These are phyloP conservation scores for Cherax destructor DNA, from an alignment of 1,140 invertebrate species.

Conservation along the genomic window DNA sequence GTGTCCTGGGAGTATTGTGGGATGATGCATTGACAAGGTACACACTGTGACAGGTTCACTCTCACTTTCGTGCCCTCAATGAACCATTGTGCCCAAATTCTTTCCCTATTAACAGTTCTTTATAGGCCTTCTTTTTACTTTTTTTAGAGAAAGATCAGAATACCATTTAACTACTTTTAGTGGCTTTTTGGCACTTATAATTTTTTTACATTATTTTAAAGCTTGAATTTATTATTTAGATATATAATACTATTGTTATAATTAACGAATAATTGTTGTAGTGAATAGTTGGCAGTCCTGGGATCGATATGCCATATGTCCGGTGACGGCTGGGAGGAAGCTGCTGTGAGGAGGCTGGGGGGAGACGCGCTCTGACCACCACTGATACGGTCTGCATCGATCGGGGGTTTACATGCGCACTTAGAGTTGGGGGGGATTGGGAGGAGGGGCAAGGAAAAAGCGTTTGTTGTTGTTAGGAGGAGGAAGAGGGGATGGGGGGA, in stretches of 20 bases:
- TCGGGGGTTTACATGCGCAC: conserved; percentile 69
- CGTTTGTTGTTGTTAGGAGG: conserved; percentile 68
- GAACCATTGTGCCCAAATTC: not conserved
- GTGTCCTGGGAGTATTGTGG: not conserved
- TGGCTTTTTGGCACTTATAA: no score
- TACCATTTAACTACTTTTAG: no score
- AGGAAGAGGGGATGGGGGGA: conserved; percentile 42
- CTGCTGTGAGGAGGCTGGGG: conserved; percentile 64
- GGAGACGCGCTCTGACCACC: conserved; percentile 66
- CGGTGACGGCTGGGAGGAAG: conserved; percentile 55
- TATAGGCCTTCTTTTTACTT: not conserved
- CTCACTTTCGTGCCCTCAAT: not conserved
- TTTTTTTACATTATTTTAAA: no score
- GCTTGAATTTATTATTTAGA: not conserved
- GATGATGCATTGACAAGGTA: not conserved
- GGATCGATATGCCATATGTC: conserved; percentile 69
- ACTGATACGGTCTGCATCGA: conserved; percentile 67
- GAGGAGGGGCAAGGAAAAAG: conserved; percentile 68
- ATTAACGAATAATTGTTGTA: not conserved
- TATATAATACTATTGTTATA: not conserved
- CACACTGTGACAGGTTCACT: not conserved
- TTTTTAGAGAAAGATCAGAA: no score
- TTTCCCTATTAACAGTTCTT: not conserved
- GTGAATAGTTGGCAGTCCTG: conserved; percentile 52
- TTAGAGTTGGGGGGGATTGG: conserved; percentile 64